Percentiles rank a stretch among this genome's conserved stretches.
These are phyloP conservation scores for Seriola aureovittata DNA, from an alignment of 2,113 vertebrate genomes.

Conservation along the genomic window DNA sequence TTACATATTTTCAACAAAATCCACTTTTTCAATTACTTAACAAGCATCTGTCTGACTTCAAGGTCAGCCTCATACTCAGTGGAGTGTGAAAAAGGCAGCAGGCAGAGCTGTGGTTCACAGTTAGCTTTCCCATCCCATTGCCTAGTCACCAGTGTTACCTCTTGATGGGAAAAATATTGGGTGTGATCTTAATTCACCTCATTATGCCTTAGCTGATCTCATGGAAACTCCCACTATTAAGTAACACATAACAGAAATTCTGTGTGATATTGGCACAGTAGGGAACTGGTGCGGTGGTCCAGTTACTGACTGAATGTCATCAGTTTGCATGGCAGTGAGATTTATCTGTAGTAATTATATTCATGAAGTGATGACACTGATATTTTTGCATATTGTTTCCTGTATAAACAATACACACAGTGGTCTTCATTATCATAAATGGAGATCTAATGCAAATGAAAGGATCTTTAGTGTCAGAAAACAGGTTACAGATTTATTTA, in stretches of 20 bases:
- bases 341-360: background rate
- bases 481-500: too few relatives aligned
- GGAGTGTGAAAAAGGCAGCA: conserved; percentile 17
- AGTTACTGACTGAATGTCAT: conserved; percentile 7
- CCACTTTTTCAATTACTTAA: background rate
- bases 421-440: too few relatives aligned
- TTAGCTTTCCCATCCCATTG: conserved; percentile 31
- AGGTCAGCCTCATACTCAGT: conserved; percentile 37
- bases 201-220: conserved; percentile 2
- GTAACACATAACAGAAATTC: background rate
- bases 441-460: background rate
- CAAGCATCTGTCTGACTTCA: conserved; percentile 34
- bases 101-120: conserved; percentile 17
- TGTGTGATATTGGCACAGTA: background rate
- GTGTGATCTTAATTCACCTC: conserved; percentile 12
- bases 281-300: fast-evolving
- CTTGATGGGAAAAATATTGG: conserved; percentile 22
- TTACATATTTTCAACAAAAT: conserved; percentile 16
- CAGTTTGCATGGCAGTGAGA: background rate
- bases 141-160: background rate
- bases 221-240: background rate
- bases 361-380: background rate
- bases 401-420: background rate
- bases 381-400: background rate
- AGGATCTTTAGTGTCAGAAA: background rate